These are phyloP conservation scores for Neopelma chrysocephalum DNA, from an alignment of 2,797 vertebrate genomes.

Conservation along the genomic window DNA sequence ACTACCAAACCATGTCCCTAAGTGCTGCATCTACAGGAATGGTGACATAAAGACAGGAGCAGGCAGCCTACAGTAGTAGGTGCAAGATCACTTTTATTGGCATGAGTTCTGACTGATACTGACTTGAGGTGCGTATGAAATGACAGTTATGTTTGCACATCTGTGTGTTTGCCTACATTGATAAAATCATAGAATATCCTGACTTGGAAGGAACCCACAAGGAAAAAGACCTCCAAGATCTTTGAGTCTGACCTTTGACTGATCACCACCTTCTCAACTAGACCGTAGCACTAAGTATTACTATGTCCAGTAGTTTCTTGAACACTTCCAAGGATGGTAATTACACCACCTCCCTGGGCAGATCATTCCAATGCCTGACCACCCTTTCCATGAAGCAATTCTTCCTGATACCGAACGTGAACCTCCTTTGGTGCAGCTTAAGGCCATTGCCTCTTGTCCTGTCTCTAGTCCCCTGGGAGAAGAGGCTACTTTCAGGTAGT, in stretches of 20 bases:
- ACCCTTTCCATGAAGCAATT: too few relatives aligned
- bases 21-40: background rate
- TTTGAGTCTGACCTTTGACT: background rate
- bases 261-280: background rate
- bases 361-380: background rate
- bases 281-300: background rate
- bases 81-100: background rate
- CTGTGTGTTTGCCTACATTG: background rate
- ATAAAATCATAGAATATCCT: background rate
- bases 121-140: background rate
- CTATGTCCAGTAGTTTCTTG: background rate
- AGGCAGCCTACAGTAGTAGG: background rate
- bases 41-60: background rate
- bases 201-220: background rate
- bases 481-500: background rate
- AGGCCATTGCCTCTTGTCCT: background rate
- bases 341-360: background rate
- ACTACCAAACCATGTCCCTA: background rate
- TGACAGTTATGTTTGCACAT: background rate
- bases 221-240: background rate
- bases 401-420: too few relatives aligned
- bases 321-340: background rate
- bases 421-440: background rate
- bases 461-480: background rate
- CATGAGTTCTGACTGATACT: background rate